Evolutionary conservation across 2,113 vertebrate genomes (phyloP), one percentile per base, ranked within the genome.

Genomic region (Aix galericulata): DNA sequence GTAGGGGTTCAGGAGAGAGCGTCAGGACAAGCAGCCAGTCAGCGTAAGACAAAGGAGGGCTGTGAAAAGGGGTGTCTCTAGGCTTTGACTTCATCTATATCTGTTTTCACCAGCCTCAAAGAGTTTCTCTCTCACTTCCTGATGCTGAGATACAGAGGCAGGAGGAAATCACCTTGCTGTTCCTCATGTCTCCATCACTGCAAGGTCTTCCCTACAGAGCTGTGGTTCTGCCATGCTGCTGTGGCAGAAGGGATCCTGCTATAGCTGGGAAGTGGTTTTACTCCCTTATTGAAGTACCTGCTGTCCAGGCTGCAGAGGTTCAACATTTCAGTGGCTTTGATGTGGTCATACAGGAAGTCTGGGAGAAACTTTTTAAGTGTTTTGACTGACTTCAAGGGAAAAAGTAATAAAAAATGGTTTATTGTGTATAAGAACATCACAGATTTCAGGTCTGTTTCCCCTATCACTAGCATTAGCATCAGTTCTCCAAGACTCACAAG

Each of bases 141-240:
- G 6, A 0, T 53, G n/a, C n/a, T 21, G 36, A 71, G 12, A 55
- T n/a, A 15, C 5, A 17, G 66, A 88, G 8, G 52, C 60, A 64
- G 66, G 38, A 86, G 17, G 42, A 71, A 71, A 72, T 68, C 25
- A 22, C 21, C 3, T 0, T 17, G 17, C 42, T 58, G 13, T 42
- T 82, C 44, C 67, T 64, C 1, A 0, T 21, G 7, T 12, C 16
- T 79, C 48, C 62, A 22, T 16, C 38, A 18, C 11, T 59, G 15
- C 66, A 81, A 21, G 5, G 14, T 32, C 14, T 93, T 9, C 27
- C 8, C 5, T 4, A 8, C 7, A 17, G 0, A 0, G 8, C 50
- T 88, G 34, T 53, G 63, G 26, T 27, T 91, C 85, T 68, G 55
- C 15, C 22, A 3, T 5, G 10, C 4, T 88, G 25, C 15, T 73